phyloP scores from a whole-genome alignment of 1,140 invertebrate genomes.

The Philopotamus ludificatus region DNA sequence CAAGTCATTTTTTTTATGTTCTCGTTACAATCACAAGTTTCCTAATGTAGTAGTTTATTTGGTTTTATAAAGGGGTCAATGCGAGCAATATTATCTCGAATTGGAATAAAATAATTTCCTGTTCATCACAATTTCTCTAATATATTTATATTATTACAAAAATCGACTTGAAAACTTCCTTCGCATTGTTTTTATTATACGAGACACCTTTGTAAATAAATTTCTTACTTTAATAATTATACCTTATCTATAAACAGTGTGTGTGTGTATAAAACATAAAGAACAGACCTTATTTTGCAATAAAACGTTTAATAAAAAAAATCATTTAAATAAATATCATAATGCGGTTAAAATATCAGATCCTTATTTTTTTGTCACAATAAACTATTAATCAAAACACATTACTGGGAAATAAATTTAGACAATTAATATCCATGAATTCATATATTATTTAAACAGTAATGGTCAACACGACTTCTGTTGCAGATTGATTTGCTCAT shows the following conservation, averaged over 20 bases:
- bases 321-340: no score
- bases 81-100: slow-evolving; percentile 24
- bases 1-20: slow-evolving; percentile 20
- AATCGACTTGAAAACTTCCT: slow-evolving; percentile 28
- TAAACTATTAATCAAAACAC: no score
- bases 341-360: no score
- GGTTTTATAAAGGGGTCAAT: slow-evolving; percentile 34
- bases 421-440: not conserved
- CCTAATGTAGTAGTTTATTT: slow-evolving; percentile 37
- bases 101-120: slow-evolving; percentile 40
- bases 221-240: slow-evolving; percentile 37
- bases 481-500: no score
- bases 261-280: no score
- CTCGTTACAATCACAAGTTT: slow-evolving; percentile 24
- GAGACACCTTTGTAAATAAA: slow-evolving; percentile 36
- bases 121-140: slow-evolving; percentile 41
- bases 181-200: slow-evolving; percentile 30
- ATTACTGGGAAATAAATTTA: slow-evolving; percentile 13
- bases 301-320: no score
- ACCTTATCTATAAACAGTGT: slow-evolving; percentile 31
- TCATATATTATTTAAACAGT: no score
- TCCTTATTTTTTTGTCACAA: no score
- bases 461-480: no score
- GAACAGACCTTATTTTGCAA: no score
- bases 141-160: slow-evolving; percentile 39